phyloP scores from a whole-genome alignment of 2,113 vertebrate species.

The Protobothrops flavoviridis region DNA sequence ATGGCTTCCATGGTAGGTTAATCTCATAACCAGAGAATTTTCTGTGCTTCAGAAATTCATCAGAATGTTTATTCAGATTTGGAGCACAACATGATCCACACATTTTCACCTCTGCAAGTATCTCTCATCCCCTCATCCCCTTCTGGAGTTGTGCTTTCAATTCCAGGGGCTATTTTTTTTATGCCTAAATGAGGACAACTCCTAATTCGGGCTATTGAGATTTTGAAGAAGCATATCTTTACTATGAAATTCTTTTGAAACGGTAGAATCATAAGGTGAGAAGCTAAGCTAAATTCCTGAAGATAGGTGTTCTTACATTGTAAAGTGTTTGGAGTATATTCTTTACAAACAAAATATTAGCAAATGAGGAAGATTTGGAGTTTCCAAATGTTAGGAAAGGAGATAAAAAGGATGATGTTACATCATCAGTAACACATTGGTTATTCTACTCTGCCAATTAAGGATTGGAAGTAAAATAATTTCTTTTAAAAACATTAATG shows the following conservation, averaged over 20 bases:
- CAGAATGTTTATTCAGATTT: conserved; percentile 20
- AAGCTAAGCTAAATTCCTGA: neutral
- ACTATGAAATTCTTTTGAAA: conserved; percentile 27
- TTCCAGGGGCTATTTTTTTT: conserved; percentile 56
- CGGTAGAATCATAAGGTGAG: conserved; percentile 6
- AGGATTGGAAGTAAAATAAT: neutral
- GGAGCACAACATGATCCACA: neutral
- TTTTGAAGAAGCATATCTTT: conserved; percentile 20
- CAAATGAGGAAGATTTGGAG: conserved; percentile 19
- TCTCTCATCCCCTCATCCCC: neutral
- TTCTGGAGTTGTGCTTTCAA: conserved; percentile 21
- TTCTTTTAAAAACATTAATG: neutral
- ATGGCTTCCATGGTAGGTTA: neutral
- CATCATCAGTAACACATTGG: neutral
- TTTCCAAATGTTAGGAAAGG: accelerated
- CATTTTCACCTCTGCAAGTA: neutral
- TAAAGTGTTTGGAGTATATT: neutral
- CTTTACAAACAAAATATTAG: neutral
- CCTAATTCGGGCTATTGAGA: conserved; percentile 17
- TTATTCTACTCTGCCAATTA: neutral
- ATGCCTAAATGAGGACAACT: conserved; percentile 24
- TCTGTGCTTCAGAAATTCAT: neutral
- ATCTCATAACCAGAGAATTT: neutral
- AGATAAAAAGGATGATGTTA: neutral
- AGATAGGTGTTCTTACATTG: neutral